These are phyloP conservation scores for Butorides virescens DNA, from an alignment of 2,113 vertebrate genomes.

Conservation along the genomic window DNA sequence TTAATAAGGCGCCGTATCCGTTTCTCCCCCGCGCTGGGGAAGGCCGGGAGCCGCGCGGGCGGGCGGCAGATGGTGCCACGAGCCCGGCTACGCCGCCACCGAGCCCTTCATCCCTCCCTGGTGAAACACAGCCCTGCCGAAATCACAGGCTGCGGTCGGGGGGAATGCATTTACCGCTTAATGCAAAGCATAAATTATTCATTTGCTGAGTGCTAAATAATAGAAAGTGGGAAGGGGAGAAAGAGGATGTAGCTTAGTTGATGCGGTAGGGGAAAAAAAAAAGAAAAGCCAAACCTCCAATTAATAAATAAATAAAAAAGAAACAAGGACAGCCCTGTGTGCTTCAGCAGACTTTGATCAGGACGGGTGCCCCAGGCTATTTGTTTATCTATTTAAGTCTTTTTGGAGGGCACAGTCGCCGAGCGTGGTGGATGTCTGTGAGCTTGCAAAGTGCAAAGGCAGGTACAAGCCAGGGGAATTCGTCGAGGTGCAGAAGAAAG, in stretches of 20 bases:
- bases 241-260: not conserved
- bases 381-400: not conserved
- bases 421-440: not conserved
- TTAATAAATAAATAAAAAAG: not conserved
- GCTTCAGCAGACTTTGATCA: not conserved
- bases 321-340: not conserved
- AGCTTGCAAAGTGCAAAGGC: not conserved
- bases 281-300: not conserved
- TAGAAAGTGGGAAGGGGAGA: not conserved
- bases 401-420: not conserved
- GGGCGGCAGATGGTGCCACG: constrained; percentile 56
- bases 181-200: not conserved
- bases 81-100: not conserved
- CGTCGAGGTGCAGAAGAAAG: not conserved
- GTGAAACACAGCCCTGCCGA: not conserved
- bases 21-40: accelerated
- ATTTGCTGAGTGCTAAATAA: not conserved
- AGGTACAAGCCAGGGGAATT: not conserved
- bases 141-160: accelerated
- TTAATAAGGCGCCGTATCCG: accelerated
- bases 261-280: not conserved
- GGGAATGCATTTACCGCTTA: not conserved
- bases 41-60: not conserved
- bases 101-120: not conserved
- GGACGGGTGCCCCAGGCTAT: not conserved